Conservation (phyloP, 2,797 vertebrate species). For the Pantherophis alleghaniensis region DNA sequence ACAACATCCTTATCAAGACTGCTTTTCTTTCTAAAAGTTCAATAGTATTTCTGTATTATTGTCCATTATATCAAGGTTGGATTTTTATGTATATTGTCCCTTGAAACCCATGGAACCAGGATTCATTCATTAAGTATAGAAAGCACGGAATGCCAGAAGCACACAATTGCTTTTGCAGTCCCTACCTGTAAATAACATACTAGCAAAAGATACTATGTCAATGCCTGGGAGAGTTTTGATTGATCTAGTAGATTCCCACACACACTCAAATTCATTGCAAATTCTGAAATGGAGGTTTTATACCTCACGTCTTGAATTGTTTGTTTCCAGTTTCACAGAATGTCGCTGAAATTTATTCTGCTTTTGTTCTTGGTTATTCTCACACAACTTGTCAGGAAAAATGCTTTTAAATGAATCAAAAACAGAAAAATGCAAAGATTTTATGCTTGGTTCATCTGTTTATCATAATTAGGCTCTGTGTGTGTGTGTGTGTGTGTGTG, state of each 20-base stretch:
- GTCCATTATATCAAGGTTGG: not conserved
- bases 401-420: conserved; percentile 52
- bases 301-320: not conserved
- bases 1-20: not conserved
- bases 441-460: not conserved
- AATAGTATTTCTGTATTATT: not conserved
- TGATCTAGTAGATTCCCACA: not conserved
- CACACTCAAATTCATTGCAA: not conserved
- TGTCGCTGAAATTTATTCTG: not conserved
- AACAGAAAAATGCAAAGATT: conserved; percentile 11
- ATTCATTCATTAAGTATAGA: not conserved
- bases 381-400: conserved; percentile 55
- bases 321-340: not conserved
- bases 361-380: not conserved
- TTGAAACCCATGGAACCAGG: not conserved
- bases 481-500: not conserved
- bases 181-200: not conserved
- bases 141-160: not conserved
- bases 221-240: not conserved
- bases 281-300: not conserved
- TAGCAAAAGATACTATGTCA: not conserved
- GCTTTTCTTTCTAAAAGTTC: not conserved
- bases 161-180: not conserved
- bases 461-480: not conserved
- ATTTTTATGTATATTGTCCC: not conserved